These are phyloP conservation scores for Coreius guichenoti DNA, from an alignment of 2,797 vertebrate genomes.

Conservation along the genomic window DNA sequence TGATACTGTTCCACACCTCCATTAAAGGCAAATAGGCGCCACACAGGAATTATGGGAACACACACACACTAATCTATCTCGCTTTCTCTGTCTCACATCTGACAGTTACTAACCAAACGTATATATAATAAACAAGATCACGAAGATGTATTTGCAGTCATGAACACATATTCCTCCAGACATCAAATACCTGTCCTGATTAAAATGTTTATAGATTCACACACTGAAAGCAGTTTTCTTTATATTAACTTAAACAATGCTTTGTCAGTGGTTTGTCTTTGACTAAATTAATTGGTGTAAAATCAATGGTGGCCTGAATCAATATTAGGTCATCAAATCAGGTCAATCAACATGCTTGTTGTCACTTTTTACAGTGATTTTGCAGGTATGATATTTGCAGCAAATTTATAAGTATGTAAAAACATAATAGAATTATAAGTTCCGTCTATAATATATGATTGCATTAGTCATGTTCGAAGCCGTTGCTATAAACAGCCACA, in stretches of 20 bases:
- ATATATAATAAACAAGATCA: constrained; percentile 6
- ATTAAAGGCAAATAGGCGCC: neutral
- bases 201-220: neutral
- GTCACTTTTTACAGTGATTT: neutral
- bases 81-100: neutral
- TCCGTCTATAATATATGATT: neutral
- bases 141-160: neutral
- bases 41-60: neutral
- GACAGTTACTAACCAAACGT: neutral
- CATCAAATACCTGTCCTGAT: neutral
- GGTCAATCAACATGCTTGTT: neutral
- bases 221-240: neutral
- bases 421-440: neutral
- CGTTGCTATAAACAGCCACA: neutral
- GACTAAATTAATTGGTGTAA: neutral
- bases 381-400: neutral
- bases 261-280: neutral
- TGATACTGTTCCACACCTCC: neutral
- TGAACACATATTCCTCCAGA: neutral
- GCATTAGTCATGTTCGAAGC: constrained; percentile 7
- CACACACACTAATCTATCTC: neutral
- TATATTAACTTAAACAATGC: neutral
- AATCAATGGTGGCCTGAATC: neutral
- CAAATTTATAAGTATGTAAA: neutral
- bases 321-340: neutral